Base-by-base conservation (phyloP, 2,797 vertebrate species). In the Lepilemur septentrionalis region DNA sequence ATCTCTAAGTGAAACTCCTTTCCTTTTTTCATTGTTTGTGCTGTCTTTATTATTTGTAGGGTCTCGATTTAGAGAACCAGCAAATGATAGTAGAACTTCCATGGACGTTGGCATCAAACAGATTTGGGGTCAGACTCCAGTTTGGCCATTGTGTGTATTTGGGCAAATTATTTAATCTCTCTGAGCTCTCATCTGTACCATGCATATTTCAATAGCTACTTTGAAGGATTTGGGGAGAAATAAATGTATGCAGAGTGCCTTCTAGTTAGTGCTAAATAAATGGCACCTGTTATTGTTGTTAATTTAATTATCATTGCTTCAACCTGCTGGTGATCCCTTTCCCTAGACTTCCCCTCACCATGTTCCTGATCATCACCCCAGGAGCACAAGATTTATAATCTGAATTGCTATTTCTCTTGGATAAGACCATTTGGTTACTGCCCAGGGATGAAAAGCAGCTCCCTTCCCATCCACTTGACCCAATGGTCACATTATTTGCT, bases 21-120 rank as follows among this genome's bases (percentile, higher is more conserved):
- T 95, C 52, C 10, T 95, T 80, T 87, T 88, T 4, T 93, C 85
- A 41, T 57, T 76, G 22, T 69, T 82, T 95, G 17, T 13, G 55
- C 7, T 15, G 4, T 76, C 25, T 73, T 20, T 50, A 20, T 63
- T 57, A 94, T 35, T 76, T 93, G 91, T 91, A 82, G 76, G 61
- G 4, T 75, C 38, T 93, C 32, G 10, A 13, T 18, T 46, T 55
- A 38, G 80, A 89, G 43, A 81, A 79, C 72, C 5, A 15, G 35
- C 2, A 46, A 38, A 48, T 4, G 5, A 0, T 76, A 55, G 63
- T 5, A 72, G 11, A 67, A 59, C 13, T 48, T 50, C 55, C 35
- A 22, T 10, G 23, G 18, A 52, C 7, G 6, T 5, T 43, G 30
- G 13, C 8, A 79, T 75, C 65, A 89, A 63, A 73, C 4, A 72